phyloP scores from a whole-genome alignment of 2,797 vertebrate genomes.

The Sphenodon punctatus region DNA sequence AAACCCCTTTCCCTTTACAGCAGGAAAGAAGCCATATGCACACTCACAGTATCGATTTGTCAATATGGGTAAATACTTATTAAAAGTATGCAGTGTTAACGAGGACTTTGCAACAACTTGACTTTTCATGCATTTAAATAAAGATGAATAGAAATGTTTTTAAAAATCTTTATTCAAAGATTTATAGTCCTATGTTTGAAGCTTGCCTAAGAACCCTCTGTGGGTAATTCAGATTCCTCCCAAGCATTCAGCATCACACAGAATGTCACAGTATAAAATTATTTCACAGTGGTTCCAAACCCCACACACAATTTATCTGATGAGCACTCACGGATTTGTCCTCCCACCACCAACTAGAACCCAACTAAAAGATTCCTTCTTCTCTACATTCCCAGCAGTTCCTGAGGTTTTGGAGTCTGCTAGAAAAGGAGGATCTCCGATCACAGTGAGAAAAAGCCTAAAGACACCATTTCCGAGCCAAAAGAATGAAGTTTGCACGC shows the following conservation, averaged over 20 bases:
- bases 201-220: neutral
- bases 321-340: neutral
- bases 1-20: too few species aligned
- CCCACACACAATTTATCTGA: neutral
- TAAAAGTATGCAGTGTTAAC: neutral
- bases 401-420: too few species aligned
- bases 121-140: neutral
- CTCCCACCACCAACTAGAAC: too few species aligned
- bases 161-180: neutral
- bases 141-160: neutral
- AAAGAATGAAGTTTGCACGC: too few species aligned
- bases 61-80: neutral
- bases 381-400: too few species aligned
- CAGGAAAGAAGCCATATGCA: neutral
- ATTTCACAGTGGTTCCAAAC: neutral
- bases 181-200: neutral
- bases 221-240: neutral
- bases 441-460: too few species aligned
- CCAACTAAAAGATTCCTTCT: too few species aligned
- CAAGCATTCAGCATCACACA: neutral
- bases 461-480: too few species aligned
- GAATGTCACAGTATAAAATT: neutral
- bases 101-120: neutral
- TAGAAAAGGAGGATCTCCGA: too few species aligned
- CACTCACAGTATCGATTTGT: neutral